These are phyloP conservation scores for Nymphalis c-album DNA, from an alignment of 2,888 invertebrate genomes.

Conservation along the genomic window DNA sequence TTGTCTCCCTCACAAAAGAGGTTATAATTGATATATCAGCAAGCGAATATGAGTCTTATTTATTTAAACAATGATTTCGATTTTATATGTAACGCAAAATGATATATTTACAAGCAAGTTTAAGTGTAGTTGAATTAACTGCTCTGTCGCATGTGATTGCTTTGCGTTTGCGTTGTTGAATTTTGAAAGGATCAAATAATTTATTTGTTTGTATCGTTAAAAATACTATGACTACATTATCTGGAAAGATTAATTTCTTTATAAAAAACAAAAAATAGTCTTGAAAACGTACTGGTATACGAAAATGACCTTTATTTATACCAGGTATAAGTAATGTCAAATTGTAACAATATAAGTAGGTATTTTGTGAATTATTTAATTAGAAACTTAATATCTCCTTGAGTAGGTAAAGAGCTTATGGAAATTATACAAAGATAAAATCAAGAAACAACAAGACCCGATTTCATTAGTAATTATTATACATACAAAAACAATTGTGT, in stretches of 20 bases:
- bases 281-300: too few relatives aligned
- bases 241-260: too few relatives aligned
- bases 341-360: too few relatives aligned
- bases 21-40: constrained; percentile 34
- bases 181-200: constrained; percentile 52
- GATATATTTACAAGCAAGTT: constrained; percentile 42
- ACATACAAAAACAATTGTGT: background rate
- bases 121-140: constrained; percentile 67
- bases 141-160: constrained; percentile 67
- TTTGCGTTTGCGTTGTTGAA: constrained; percentile 63
- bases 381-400: too few relatives aligned
- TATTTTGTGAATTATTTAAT: too few relatives aligned
- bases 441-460: too few relatives aligned
- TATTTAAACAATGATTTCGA: background rate
- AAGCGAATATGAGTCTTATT: constrained; percentile 23
- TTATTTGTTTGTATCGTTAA: constrained; percentile 38
- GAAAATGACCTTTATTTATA: too few relatives aligned
- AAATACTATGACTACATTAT: too few relatives aligned
- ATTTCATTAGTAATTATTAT: background rate
- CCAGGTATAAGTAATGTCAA: too few relatives aligned
- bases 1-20: constrained; percentile 31
- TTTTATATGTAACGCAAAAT: constrained; percentile 10
- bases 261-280: too few relatives aligned
- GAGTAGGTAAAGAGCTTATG: too few relatives aligned
- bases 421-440: too few relatives aligned